phyloP scores from a whole-genome alignment of 1,140 invertebrate genomes.

The Brachionus plicatilis region DNA sequence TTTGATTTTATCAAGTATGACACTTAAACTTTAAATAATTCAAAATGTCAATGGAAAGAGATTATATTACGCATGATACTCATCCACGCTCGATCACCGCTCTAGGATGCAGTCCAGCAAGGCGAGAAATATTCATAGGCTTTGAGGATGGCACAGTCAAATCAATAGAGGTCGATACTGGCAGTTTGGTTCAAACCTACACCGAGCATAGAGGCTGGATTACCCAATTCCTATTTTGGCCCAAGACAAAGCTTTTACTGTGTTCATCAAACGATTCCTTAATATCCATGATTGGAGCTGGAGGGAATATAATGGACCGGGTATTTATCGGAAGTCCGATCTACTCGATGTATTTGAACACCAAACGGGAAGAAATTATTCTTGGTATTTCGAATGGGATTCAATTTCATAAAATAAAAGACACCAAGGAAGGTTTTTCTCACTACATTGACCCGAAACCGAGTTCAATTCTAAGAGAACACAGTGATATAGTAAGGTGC shows the following conservation, averaged over 20 bases:
- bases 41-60: slow-evolving; percentile 55
- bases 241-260: background rate
- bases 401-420: slow-evolving; percentile 12
- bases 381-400: background rate
- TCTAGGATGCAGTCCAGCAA: slow-evolving; percentile 50
- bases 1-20: background rate
- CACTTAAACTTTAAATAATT: background rate
- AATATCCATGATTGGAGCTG: slow-evolving; percentile 23
- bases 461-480: slow-evolving; percentile 47
- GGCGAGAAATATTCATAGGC: slow-evolving; percentile 53
- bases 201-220: slow-evolving; percentile 35
- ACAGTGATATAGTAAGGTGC: slow-evolving; percentile 53
- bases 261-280: slow-evolving; percentile 25
- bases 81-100: slow-evolving; percentile 52
- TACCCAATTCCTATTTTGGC: slow-evolving; percentile 27
- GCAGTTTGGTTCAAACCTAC: background rate
- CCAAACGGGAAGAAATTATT: background rate
- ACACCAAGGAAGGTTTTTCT: background rate
- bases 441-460: slow-evolving; percentile 40
- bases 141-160: slow-evolving; percentile 49
- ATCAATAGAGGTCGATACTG: slow-evolving; percentile 31
- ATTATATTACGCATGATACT: slow-evolving; percentile 50
- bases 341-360: slow-evolving; percentile 53
- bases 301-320: slow-evolving; percentile 21
- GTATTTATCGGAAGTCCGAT: slow-evolving; percentile 48